These are phyloP conservation scores for Nannoperca australis DNA, from an alignment of 2,797 vertebrate species.

Conservation along the genomic window DNA sequence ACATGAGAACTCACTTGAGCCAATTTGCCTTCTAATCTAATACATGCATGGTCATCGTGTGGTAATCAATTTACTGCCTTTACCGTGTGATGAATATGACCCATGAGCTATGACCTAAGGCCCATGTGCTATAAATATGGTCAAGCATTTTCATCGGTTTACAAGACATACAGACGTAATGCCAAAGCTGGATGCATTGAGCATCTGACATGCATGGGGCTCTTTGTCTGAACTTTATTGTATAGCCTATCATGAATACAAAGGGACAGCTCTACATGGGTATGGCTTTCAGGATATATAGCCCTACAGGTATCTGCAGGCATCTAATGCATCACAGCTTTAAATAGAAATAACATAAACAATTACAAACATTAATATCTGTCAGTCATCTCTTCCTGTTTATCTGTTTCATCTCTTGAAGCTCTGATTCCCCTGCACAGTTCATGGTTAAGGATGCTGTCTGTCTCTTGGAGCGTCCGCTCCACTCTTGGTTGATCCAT, in stretches of 20 bases:
- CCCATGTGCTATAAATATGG: slow-evolving; percentile 68
- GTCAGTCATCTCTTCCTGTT: slow-evolving; percentile 28
- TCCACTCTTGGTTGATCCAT: slow-evolving; percentile 35
- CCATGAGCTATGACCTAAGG: slow-evolving; percentile 57
- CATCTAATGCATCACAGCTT: slow-evolving; percentile 23
- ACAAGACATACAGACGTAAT: slow-evolving; percentile 56
- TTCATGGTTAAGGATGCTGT: slow-evolving; percentile 33
- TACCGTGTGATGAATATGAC: slow-evolving; percentile 61
- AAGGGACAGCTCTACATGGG: slow-evolving; percentile 15
- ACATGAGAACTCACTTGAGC: slow-evolving; percentile 58
- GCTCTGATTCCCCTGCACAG: slow-evolving; percentile 5
- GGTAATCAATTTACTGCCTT: slow-evolving; percentile 71
- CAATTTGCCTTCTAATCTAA: slow-evolving; percentile 65
- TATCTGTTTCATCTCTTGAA: slow-evolving; percentile 40
- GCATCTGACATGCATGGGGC: not conserved
- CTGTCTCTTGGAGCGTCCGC: slow-evolving; percentile 31
- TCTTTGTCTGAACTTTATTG: slow-evolving; percentile 12
- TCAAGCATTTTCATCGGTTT: slow-evolving; percentile 70
- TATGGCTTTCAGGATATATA: slow-evolving; percentile 26
- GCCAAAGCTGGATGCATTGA: slow-evolving; percentile 39
- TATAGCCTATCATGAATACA: slow-evolving; percentile 18
- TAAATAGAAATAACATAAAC: slow-evolving; percentile 17
- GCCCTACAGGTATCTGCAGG: slow-evolving; percentile 5
- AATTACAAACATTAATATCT: slow-evolving; percentile 36
- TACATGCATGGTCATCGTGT: slow-evolving; percentile 61